Evolutionary conservation across 2,888 invertebrate species (phyloP).

Genomic region (Dioctria rufipes): DNA sequence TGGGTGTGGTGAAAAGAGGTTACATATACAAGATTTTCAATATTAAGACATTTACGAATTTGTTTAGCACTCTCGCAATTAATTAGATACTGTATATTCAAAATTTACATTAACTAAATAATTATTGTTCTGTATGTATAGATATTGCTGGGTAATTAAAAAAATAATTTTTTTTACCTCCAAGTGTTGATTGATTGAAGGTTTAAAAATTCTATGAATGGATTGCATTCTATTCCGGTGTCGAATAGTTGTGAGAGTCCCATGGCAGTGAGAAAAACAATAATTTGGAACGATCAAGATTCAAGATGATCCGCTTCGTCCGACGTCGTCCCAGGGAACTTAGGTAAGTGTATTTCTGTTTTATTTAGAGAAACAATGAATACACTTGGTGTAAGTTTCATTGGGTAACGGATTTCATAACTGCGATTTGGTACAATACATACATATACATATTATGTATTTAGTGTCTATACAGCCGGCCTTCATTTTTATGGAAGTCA

Average conservation of each 20-base stretch:
- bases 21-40: not conserved
- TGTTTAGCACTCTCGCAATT: too few species aligned
- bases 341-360: too few species aligned
- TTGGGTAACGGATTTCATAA: slow-evolving; percentile 32
- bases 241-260: not conserved
- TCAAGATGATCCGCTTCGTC: not conserved
- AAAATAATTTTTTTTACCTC: too few species aligned
- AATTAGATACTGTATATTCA: too few species aligned
- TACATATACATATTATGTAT: not conserved
- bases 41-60: too few species aligned
- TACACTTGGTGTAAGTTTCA: slow-evolving; percentile 26
- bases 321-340: not conserved
- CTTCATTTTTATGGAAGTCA: slow-evolving; percentile 22
- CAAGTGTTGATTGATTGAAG: too few species aligned
- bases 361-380: slow-evolving; percentile 4
- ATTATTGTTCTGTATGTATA: too few species aligned
- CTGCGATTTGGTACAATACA: not conserved
- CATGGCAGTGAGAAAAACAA: not conserved
- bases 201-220: too few species aligned
- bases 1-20: slow-evolving; percentile 41
- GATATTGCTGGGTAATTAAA: too few species aligned
- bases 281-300: slow-evolving; percentile 7
- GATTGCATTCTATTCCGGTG: not conserved
- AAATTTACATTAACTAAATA: too few species aligned
- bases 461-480: not conserved